A percentile compares a stretch with the other conserved stretches of the same genome.
These are phyloP conservation scores for Rhaphigaster nebulosa DNA, from an alignment of 2,888 invertebrate species.

Conservation along the genomic window DNA sequence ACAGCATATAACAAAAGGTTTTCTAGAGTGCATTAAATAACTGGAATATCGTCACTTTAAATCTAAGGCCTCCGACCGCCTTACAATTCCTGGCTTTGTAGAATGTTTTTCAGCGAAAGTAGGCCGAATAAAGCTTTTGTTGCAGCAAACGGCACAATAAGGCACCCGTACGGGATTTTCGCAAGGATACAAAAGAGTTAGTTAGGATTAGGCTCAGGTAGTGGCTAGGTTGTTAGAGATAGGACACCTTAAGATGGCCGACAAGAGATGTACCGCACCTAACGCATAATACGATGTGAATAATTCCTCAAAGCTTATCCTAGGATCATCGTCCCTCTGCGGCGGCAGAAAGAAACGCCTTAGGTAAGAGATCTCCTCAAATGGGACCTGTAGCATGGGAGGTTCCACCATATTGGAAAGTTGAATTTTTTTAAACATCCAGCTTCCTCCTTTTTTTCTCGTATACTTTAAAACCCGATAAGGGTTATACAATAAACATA, in stretches of 20 bases:
- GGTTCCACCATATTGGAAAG: not conserved
- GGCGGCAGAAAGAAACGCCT: not conserved
- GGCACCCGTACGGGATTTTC: not conserved
- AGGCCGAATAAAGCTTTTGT: not conserved
- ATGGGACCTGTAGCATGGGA: not conserved
- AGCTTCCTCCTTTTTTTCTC: not conserved
- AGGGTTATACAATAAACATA: too few relatives aligned
- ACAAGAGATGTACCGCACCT: not conserved
- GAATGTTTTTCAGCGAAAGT: not conserved
- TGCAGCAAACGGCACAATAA: not conserved
- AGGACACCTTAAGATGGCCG: constrained; percentile 8
- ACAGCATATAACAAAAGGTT: not conserved
- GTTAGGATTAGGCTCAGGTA: constrained; percentile 39
- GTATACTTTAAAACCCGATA: too few relatives aligned
- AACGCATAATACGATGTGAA: not conserved
- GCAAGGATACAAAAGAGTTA: constrained; percentile 2
- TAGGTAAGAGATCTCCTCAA: not conserved
- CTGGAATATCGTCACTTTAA: not conserved
- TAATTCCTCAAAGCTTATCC: constrained; percentile 15
- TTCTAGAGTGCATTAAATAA: not conserved
- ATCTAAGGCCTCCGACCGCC: not conserved
- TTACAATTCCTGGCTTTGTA: not conserved
- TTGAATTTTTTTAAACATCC: not conserved
- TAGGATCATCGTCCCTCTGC: not conserved
- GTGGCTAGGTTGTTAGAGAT: not conserved